A percentile compares a stretch with the other conserved stretches of the same genome.
Conservation (phyloP, 2,113 vertebrate genomes). For the Ophthalmolycus amberensis region DNA sequence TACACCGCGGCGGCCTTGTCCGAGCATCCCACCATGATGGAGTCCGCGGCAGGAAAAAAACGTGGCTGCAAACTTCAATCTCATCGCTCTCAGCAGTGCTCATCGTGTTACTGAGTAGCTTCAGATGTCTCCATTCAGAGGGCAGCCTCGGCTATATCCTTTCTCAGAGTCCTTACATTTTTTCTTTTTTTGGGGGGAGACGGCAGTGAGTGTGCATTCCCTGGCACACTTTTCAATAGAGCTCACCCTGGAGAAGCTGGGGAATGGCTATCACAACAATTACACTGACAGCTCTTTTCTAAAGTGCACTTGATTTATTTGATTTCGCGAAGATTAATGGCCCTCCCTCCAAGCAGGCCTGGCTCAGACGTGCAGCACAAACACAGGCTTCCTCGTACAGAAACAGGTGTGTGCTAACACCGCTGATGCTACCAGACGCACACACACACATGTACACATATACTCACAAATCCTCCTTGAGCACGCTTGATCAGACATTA, state of each 20-base stretch:
- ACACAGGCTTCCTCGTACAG: constrained; percentile 20
- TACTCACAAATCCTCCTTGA: constrained; percentile 37
- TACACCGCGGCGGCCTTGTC: constrained; percentile 36
- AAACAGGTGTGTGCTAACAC: constrained; percentile 43
- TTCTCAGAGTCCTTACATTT: constrained; percentile 44
- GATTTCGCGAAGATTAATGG: constrained; percentile 80
- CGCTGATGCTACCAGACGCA: constrained; percentile 29
- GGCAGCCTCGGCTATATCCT: constrained; percentile 29
- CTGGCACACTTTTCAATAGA: constrained; percentile 74
- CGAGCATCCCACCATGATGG: constrained; percentile 32
- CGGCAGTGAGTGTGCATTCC: constrained; percentile 57
- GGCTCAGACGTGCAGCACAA: constrained; percentile 38
- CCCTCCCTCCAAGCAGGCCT: constrained; percentile 54
- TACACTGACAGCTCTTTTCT: constrained; percentile 81
- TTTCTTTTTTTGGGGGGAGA: constrained; percentile 7
- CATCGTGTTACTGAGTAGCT: constrained; percentile 34
- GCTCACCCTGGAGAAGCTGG: constrained; percentile 66
- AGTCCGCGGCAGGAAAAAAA: background rate
- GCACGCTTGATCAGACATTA: background rate
- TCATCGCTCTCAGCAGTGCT: constrained; percentile 32
- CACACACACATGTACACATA: constrained; percentile 6
- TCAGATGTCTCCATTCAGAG: constrained; percentile 52
- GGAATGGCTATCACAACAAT: constrained; percentile 78
- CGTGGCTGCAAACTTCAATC: constrained; percentile 31
- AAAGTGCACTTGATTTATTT: constrained; percentile 83